Evolutionary conservation across 2,113 vertebrate species (phyloP).

Genomic region (Crotalus tigris): DNA sequence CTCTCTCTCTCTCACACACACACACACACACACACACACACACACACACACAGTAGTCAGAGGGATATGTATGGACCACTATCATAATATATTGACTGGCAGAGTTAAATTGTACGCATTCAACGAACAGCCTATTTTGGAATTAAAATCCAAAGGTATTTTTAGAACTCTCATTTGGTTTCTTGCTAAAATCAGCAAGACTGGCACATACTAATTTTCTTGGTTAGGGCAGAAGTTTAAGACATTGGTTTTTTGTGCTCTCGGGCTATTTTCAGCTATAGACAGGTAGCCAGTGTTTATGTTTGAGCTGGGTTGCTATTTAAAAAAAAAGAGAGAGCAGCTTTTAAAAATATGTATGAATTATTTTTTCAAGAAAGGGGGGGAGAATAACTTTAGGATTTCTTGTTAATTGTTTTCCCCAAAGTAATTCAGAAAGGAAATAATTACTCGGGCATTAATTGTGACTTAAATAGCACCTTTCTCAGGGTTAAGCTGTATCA

Average conservation of each 20-base stretch:
- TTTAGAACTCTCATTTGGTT: constrained; percentile 48
- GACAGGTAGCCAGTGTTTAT: constrained; percentile 52
- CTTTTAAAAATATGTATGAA: constrained; percentile 31
- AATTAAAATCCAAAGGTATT: constrained; percentile 55
- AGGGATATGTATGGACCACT: constrained; percentile 50
- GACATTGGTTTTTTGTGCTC: constrained; percentile 57
- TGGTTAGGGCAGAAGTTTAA: constrained; percentile 56
- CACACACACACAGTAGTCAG: constrained; percentile 30
- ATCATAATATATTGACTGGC: constrained; percentile 55
- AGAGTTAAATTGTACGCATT: constrained; percentile 61
- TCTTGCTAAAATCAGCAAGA: constrained; percentile 57
- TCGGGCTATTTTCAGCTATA: constrained; percentile 50
- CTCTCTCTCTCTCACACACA: too few species aligned
- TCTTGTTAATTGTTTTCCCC: constrained; percentile 48
- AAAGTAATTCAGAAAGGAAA: constrained; percentile 49
- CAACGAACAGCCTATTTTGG: constrained; percentile 66
- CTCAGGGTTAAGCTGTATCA: constrained; percentile 33
- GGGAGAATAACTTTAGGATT: constrained; percentile 33
- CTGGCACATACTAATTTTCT: constrained; percentile 56
- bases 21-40: neutral
- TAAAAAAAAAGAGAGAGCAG: constrained; percentile 44
- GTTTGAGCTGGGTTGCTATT: constrained; percentile 58
- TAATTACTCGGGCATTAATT: constrained; percentile 58
- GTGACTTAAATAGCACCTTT: constrained; percentile 47
- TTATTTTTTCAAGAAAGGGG: constrained; percentile 54